Evolutionary conservation across 2,797 vertebrate genomes (phyloP), one percentile per base, ranked within the genome.

Genomic region (Chrosomus eos): DNA sequence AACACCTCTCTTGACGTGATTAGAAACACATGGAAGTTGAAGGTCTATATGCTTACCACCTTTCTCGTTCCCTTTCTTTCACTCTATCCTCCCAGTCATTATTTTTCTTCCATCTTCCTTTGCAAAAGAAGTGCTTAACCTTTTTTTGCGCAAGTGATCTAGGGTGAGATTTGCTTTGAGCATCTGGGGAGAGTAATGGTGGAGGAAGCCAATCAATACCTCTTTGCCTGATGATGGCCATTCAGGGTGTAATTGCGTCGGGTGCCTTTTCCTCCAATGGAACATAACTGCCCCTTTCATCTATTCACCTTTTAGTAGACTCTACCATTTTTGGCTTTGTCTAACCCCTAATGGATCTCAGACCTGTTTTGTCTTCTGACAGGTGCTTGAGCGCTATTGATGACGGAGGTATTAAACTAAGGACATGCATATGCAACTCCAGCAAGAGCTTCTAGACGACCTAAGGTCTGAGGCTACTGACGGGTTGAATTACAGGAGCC

Each of bases 201-300:
- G 72, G 86, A 88, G 73, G 81, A 84, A 87, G 80, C 83, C 89
- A 91, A 91, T 92, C 89, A 90, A 88, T 92, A 89, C 86, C 77
- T 81, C 82, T 88, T 82, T 85, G 81, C 88, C 71, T 91, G 91
- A 92, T 91, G 90, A 91, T 79, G 86, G 88, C 87, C 86, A 91
- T 90, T 91, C 87, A 90, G 88, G 82, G 45, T 80, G 84, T 84
- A 84, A 90, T 91, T 82, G 84, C 84, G 78, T 73, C 80, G 82
- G 88, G 87, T 87, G 86, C 87, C 90, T 93, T 93, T 92, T 90
- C 86, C 91, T 87, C 85, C 82, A 79, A 72, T 82, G 88, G 89
- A 87, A 87, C 85, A 88, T 89, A 89, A 92, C 90, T 91, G 90
- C 82, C 73, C 90, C 90, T 93, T 92, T 93, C 92, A 93, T 92